Evolutionary conservation across 2,797 vertebrate genomes (phyloP).

Genomic region (Leucoraja ocellata): DNA sequence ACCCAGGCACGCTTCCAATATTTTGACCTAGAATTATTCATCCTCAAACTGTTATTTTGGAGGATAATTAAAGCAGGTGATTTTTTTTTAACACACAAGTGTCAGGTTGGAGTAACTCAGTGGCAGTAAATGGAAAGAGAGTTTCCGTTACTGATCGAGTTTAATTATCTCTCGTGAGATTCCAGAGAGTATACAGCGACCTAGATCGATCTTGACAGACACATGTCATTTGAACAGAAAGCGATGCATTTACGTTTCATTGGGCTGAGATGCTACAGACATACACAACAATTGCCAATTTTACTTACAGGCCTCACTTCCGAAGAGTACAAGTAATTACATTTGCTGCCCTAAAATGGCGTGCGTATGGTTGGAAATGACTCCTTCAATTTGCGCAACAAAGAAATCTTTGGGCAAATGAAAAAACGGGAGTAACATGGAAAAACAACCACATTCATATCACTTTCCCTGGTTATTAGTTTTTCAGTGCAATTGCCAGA

Average conservation of each 20-base stretch:
- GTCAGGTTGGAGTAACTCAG: background rate
- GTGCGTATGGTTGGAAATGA: background rate
- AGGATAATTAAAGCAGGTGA: constrained; percentile 19
- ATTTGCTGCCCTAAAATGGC: background rate
- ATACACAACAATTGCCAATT: background rate
- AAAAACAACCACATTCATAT: background rate
- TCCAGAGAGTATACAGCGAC: background rate
- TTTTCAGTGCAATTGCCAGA: background rate
- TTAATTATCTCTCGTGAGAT: constrained; percentile 10
- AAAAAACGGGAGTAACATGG: background rate
- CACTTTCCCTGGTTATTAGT: no score
- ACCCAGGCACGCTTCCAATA: background rate
- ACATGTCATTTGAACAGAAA: constrained; percentile 26
- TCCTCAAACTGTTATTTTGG: background rate
- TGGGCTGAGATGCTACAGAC: background rate
- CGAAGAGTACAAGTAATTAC: background rate
- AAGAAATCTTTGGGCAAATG: background rate
- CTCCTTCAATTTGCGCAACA: background rate
- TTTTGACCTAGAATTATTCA: constrained; percentile 26
- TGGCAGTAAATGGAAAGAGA: background rate
- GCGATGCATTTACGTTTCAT: background rate
- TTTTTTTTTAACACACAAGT: background rate
- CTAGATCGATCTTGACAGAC: background rate
- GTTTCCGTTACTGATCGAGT: background rate
- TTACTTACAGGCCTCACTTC: background rate